Evolutionary conservation across 2,797 vertebrate species (phyloP).

Genomic region (Myotis pilosus): DNA sequence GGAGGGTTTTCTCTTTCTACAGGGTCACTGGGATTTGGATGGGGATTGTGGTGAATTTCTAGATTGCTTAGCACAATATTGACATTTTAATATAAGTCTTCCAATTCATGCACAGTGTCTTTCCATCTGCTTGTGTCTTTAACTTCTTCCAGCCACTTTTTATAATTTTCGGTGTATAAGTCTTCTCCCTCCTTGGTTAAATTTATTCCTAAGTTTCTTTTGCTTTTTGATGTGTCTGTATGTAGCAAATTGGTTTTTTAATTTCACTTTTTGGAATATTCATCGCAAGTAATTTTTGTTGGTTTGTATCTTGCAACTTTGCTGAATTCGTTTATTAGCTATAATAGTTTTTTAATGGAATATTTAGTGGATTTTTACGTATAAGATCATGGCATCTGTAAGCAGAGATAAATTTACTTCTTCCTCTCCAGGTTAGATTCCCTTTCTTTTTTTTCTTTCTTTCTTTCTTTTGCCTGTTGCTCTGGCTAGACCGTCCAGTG

Average conservation of each 20-base stretch:
- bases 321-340: not conserved
- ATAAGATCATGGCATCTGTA: not conserved
- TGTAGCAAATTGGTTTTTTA: not conserved
- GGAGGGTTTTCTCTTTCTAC: not conserved
- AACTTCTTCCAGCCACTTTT: not conserved
- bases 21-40: not conserved
- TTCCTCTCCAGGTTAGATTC: not conserved
- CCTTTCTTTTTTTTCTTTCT: not conserved
- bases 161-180: not conserved
- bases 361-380: not conserved
- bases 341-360: not conserved
- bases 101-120: not conserved
- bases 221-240: not conserved
- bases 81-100: not conserved
- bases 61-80: too few species aligned
- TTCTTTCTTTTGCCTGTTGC: not conserved
- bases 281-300: not conserved
- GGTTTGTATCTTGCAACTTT: not conserved
- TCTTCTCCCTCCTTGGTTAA: not conserved
- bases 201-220: not conserved
- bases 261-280: not conserved
- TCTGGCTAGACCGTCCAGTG: not conserved
- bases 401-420: not conserved
- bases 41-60: not conserved
- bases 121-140: not conserved